Conservation (phyloP, 2,888 invertebrate genomes). For the Orthosia cruda region DNA sequence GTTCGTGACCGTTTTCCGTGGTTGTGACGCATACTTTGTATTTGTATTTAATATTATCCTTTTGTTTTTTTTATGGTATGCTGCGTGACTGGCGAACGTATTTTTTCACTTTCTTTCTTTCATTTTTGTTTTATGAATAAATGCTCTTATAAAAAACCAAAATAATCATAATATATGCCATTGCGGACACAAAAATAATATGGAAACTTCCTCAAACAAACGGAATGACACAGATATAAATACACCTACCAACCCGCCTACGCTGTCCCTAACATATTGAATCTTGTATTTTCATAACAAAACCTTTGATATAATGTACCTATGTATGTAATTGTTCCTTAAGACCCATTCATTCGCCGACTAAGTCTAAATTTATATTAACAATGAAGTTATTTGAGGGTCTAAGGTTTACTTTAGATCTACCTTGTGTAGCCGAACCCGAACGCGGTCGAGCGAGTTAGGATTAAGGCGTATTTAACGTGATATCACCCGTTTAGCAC, state of each 20-base stretch:
- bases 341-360: constrained; percentile 10
- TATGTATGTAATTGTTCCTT: constrained; percentile 26
- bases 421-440: constrained; percentile 39
- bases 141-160: neutral
- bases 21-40: too few species aligned
- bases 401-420: constrained; percentile 61
- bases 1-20: neutral
- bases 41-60: too few species aligned
- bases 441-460: constrained; percentile 39
- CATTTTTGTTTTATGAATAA: too few species aligned
- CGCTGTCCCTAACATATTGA: too few species aligned
- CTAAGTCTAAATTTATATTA: constrained; percentile 35
- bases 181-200: neutral
- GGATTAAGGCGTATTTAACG: constrained; percentile 51
- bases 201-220: neutral
- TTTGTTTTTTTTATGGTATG: too few species aligned
- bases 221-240: neutral
- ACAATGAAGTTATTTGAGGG: constrained; percentile 58
- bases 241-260: too few species aligned
- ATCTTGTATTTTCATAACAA: constrained; percentile 32
- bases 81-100: too few species aligned
- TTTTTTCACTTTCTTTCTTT: too few species aligned
- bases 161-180: neutral
- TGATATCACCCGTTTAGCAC: constrained; percentile 39
- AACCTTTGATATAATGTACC: constrained; percentile 37